These are phyloP conservation scores for Sphenopsis melanotis DNA, from an alignment of 2,797 vertebrate species.

Conservation along the genomic window DNA sequence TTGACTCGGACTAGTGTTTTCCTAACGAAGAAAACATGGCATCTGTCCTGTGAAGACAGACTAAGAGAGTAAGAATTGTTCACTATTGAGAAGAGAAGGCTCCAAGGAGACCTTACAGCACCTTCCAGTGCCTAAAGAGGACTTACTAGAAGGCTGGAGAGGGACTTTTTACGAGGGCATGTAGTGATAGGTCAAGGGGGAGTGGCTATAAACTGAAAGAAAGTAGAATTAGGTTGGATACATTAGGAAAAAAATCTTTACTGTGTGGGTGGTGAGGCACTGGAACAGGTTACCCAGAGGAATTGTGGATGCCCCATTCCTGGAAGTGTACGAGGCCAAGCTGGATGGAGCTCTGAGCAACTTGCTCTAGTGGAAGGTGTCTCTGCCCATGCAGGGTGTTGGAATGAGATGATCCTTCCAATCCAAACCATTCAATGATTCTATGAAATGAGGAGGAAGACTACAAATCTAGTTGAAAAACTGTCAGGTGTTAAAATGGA, in stretches of 20 bases:
- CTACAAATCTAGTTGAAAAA: background rate
- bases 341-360: background rate
- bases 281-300: background rate
- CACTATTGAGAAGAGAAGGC: background rate
- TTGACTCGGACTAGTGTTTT: background rate
- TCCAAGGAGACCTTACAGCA: background rate
- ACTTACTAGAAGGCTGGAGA: background rate
- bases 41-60: background rate
- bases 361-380: background rate
- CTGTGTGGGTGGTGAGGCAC: background rate
- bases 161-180: background rate
- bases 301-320: background rate
- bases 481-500: background rate
- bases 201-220: background rate
- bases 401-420: background rate
- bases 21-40: background rate
- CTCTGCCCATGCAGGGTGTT: background rate
- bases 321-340: background rate
- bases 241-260: background rate
- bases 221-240: background rate
- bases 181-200: background rate
- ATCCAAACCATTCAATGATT: background rate
- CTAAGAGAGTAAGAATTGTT: background rate
- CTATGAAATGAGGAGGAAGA: background rate
- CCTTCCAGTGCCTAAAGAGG: background rate